phyloP scores from a whole-genome alignment of 2,888 invertebrate genomes.

The Falcaria lacertinaria region DNA sequence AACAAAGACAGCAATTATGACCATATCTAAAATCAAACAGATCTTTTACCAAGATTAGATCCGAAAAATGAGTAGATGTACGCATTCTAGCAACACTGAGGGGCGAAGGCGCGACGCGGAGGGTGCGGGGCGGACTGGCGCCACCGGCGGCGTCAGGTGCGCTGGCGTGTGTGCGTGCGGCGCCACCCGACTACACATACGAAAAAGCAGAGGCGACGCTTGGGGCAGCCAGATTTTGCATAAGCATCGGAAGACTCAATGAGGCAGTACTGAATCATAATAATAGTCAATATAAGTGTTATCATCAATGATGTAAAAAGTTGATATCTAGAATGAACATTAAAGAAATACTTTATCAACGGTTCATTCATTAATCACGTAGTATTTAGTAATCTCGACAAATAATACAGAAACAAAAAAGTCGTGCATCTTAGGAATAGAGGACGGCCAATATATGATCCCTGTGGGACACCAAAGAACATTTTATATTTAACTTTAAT shows the following conservation, averaged over 20 bases:
- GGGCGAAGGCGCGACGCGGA: conserved; percentile 27
- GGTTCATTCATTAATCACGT: too few relatives aligned
- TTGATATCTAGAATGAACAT: neutral
- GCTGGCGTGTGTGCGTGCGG: conserved; percentile 73
- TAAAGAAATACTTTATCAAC: too few relatives aligned
- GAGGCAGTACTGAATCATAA: neutral
- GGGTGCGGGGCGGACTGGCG: conserved; percentile 52
- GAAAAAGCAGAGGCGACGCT: conserved; percentile 18
- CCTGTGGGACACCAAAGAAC: too few relatives aligned
- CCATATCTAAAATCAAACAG: neutral
- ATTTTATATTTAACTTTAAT: too few relatives aligned
- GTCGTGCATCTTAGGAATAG: too few relatives aligned
- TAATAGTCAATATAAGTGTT: neutral
- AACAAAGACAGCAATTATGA: too few relatives aligned
- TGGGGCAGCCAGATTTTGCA: conserved; percentile 6
- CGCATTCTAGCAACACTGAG: conserved; percentile 30
- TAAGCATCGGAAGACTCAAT: neutral
- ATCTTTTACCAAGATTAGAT: conserved; percentile 6
- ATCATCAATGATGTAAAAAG: neutral
- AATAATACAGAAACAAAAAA: too few relatives aligned
- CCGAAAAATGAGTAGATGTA: conserved; percentile 18
- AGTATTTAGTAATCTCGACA: too few relatives aligned
- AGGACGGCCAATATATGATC: too few relatives aligned
- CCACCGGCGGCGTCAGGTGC: conserved; percentile 77
- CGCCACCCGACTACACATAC: conserved; percentile 50